phyloP scores from a whole-genome alignment of 2,113 vertebrate species.

The Sylvietta virens region DNA sequence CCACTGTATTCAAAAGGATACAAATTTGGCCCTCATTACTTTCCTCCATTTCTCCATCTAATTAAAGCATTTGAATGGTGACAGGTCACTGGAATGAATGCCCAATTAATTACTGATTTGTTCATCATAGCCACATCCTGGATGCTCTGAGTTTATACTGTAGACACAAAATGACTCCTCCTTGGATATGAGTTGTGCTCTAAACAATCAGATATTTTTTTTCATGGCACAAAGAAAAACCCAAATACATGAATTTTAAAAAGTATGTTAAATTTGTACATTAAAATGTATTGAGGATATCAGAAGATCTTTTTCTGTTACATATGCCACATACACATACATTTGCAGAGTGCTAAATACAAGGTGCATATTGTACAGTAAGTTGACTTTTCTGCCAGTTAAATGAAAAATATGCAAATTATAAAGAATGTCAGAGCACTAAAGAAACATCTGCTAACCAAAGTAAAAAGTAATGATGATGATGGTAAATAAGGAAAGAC shows the following conservation, averaged over 20 bases:
- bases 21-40: conserved; percentile 58
- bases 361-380: conserved; percentile 32
- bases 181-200: conserved; percentile 22
- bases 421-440: conserved; percentile 70
- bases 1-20: conserved; percentile 53
- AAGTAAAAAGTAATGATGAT: conserved; percentile 68
- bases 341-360: conserved; percentile 1
- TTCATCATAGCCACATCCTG: conserved; percentile 63
- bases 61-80: conserved; percentile 77
- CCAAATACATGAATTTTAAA: conserved; percentile 15
- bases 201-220: conserved; percentile 40
- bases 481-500: conserved; percentile 67
- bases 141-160: conserved; percentile 40
- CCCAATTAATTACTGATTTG: conserved; percentile 77
- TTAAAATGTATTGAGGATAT: not conserved
- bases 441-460: conserved; percentile 77
- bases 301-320: not conserved
- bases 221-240: conserved; percentile 6
- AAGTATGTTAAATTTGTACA: not conserved
- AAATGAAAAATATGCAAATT: conserved; percentile 76
- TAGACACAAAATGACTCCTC: conserved; percentile 52
- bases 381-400: conserved; percentile 45
- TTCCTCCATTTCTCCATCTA: conserved; percentile 63
- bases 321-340: not conserved
- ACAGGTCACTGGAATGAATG: conserved; percentile 72